Conservation (phyloP, 1,140 invertebrate genomes). For the Neodiprion virginianus region DNA sequence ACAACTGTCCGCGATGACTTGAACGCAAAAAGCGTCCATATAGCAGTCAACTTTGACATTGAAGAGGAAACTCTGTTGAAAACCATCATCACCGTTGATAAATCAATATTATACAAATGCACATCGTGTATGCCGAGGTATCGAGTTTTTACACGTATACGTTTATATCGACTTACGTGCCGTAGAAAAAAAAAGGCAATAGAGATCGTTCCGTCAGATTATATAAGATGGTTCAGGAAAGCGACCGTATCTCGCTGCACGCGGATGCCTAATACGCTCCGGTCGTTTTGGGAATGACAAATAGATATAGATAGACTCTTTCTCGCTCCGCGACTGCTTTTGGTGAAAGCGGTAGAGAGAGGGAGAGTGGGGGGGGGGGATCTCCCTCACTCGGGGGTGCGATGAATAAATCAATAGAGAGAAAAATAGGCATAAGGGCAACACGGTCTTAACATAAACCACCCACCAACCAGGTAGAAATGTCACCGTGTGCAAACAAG, state of each 20-base stretch:
- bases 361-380: too few relatives aligned
- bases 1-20: too few relatives aligned
- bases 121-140: not conserved
- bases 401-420: constrained; percentile 7
- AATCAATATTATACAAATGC: not conserved
- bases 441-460: constrained; percentile 3
- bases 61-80: too few relatives aligned
- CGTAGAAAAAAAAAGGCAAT: not conserved
- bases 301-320: constrained; percentile 6
- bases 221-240: not conserved
- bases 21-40: too few relatives aligned
- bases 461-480: constrained; percentile 6
- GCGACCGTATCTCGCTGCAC: not conserved
- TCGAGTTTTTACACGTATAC: not conserved
- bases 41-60: too few relatives aligned
- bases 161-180: constrained; percentile 1
- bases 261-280: not conserved
- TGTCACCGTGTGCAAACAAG: constrained; percentile 6
- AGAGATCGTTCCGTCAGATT: not conserved
- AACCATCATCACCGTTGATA: not conserved
- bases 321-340: not conserved
- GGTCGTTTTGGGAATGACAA: constrained; percentile 7
- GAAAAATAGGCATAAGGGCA: constrained; percentile 1
- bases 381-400: not conserved
- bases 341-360: too few relatives aligned